A percentile compares a stretch with the other conserved stretches of the same genome.
phyloP scores from a whole-genome alignment of 2,113 vertebrate genomes.

The Acinonyx jubatus region DNA sequence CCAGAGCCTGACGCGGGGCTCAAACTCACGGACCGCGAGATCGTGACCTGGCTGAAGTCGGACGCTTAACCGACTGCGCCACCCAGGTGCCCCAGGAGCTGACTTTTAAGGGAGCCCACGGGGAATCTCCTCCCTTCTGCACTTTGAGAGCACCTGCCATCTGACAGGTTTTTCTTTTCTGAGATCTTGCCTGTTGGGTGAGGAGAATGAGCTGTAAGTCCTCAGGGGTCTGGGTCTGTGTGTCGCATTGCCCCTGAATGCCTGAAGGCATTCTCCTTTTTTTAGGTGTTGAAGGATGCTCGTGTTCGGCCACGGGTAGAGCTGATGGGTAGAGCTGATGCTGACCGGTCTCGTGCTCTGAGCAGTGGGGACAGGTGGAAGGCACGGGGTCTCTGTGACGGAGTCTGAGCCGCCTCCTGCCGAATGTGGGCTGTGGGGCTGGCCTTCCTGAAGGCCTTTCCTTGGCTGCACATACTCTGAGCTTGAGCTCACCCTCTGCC shows the following conservation, averaged over 20 bases:
- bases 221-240: not conserved
- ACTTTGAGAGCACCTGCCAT: not conserved
- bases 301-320: not conserved
- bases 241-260: not conserved
- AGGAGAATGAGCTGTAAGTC: not conserved
- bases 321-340: not conserved
- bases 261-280: not conserved
- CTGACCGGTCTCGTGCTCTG: not conserved
- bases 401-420: not conserved
- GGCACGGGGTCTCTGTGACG: accelerated
- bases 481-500: not conserved
- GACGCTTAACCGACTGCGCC: too few relatives aligned
- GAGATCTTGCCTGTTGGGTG: not conserved
- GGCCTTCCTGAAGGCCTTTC: not conserved
- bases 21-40: too few relatives aligned
- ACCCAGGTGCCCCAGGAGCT: too few relatives aligned
- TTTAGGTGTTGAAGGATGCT: not conserved
- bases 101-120: not conserved
- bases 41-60: too few relatives aligned
- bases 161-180: not conserved
- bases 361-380: not conserved
- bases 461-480: accelerated
- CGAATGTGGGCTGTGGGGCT: accelerated
- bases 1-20: too few relatives aligned
- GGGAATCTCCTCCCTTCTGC: not conserved